phyloP scores from a whole-genome alignment of 1,140 invertebrate genomes.

The Calycopis cecrops region DNA sequence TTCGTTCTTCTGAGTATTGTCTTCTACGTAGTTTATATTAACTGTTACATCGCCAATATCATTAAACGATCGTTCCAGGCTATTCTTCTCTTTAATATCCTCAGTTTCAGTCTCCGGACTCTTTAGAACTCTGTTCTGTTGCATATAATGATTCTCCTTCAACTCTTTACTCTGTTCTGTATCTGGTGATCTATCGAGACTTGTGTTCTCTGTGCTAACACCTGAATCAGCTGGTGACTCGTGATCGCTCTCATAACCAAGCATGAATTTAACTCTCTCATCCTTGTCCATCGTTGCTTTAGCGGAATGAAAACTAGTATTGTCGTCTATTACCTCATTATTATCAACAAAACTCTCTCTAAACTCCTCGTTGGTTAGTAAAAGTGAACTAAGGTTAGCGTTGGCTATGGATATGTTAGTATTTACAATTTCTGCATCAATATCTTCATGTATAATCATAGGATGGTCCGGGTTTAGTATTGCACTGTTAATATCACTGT shows the following conservation, averaged over 20 bases:
- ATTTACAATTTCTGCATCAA: constrained; percentile 60
- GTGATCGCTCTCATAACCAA: constrained; percentile 70
- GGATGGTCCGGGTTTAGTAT: constrained; percentile 46
- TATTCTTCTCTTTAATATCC: constrained; percentile 45
- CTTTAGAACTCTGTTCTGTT: constrained; percentile 64
- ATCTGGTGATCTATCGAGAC: constrained; percentile 78
- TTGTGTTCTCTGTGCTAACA: constrained; percentile 83
- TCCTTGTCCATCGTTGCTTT: constrained; percentile 47
- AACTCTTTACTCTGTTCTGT: constrained; percentile 65
- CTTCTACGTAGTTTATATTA: constrained; percentile 57
- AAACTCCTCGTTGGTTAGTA: constrained; percentile 73
- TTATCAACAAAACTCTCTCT: constrained; percentile 44
- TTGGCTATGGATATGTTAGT: constrained; percentile 79
- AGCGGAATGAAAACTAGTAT: constrained; percentile 49
- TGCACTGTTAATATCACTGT: constrained; percentile 37
- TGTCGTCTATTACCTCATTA: constrained; percentile 41
- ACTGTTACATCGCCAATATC: constrained; percentile 48
- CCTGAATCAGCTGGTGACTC: constrained; percentile 80
- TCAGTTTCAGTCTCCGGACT: constrained; percentile 37
- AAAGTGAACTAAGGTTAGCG: constrained; percentile 79
- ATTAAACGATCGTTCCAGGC: constrained; percentile 58
- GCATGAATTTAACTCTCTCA: constrained; percentile 71
- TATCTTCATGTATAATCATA: constrained; percentile 57
- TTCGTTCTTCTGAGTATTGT: constrained; percentile 56
- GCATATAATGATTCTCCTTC: constrained; percentile 56